phyloP scores from a whole-genome alignment of 2,797 vertebrate genomes.

The Chiroxiphia lanceolata region DNA sequence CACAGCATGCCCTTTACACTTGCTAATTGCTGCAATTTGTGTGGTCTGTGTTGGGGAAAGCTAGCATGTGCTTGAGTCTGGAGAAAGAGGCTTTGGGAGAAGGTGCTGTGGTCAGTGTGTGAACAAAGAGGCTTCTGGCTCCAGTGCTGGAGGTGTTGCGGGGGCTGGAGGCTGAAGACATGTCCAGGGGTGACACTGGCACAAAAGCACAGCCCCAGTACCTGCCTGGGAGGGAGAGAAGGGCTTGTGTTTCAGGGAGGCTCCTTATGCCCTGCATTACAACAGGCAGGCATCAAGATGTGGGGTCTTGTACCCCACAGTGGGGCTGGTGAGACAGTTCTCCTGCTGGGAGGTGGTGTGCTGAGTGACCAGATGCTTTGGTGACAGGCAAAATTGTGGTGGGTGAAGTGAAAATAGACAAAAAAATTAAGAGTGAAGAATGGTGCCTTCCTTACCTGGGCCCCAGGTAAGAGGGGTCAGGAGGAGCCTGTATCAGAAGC shows the following conservation, averaged over 20 bases:
- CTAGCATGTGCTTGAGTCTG: not conserved
- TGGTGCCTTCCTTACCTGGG: not conserved
- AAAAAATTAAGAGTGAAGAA: not conserved
- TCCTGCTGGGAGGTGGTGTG: not conserved
- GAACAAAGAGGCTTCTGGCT: not conserved
- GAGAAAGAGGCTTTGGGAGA: not conserved
- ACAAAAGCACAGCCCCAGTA: not conserved
- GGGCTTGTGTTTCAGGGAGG: not conserved
- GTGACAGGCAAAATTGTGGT: not conserved
- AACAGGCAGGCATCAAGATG: not conserved
- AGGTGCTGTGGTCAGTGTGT: not conserved
- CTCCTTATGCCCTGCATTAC: not conserved
- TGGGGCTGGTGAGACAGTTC: not conserved
- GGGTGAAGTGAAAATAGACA: not conserved
- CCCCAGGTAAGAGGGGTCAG: not conserved
- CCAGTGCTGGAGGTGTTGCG: not conserved
- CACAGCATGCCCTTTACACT: constrained; percentile 23
- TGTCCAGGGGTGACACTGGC: not conserved
- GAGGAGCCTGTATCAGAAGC: not conserved
- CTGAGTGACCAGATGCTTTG: not conserved
- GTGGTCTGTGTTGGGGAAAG: not conserved
- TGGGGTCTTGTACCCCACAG: not conserved
- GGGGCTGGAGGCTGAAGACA: not conserved
- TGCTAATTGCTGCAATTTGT: constrained; percentile 52
- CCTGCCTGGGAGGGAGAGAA: not conserved